Percentiles rank a stretch among this genome's conserved stretches.
phyloP scores from a whole-genome alignment of 2,113 vertebrate species.

The Nanorana parkeri region DNA sequence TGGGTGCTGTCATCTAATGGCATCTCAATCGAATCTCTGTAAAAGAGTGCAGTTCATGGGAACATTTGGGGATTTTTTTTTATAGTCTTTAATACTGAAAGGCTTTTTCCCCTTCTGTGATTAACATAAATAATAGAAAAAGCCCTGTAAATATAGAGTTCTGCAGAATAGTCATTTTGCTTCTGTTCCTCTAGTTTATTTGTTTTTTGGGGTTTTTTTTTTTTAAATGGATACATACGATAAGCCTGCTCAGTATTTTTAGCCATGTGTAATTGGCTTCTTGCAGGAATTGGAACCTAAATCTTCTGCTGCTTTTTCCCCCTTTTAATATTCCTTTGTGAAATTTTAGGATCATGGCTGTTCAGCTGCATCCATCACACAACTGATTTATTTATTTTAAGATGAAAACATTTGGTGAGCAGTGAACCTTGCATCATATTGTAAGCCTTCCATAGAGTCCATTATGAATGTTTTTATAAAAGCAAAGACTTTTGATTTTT shows the following conservation, averaged over 20 bases:
- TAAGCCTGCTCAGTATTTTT: not conserved
- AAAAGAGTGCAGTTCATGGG: not conserved
- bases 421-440: slow-evolving; percentile 3
- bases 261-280: slow-evolving; percentile 2
- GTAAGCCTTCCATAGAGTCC: not conserved
- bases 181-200: slow-evolving; percentile 1
- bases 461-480: slow-evolving; percentile 7
- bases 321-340: not conserved
- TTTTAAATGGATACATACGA: not conserved
- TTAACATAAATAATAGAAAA: not conserved
- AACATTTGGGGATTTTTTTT: not conserved
- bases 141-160: not conserved
- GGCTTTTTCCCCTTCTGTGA: not conserved
- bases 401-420: slow-evolving; percentile 4
- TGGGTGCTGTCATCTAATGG: slow-evolving; percentile 1
- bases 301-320: not conserved
- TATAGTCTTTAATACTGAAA: not conserved
- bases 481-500: not conserved
- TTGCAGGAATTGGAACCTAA: not conserved
- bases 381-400: slow-evolving; percentile 26
- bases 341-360: not conserved
- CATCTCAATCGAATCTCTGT: not conserved
- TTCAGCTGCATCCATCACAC: not conserved
- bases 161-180: not conserved
- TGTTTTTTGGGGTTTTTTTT: not conserved